These are phyloP conservation scores for Acleris cristana DNA, from an alignment of 2,888 invertebrate genomes.

Conservation along the genomic window DNA sequence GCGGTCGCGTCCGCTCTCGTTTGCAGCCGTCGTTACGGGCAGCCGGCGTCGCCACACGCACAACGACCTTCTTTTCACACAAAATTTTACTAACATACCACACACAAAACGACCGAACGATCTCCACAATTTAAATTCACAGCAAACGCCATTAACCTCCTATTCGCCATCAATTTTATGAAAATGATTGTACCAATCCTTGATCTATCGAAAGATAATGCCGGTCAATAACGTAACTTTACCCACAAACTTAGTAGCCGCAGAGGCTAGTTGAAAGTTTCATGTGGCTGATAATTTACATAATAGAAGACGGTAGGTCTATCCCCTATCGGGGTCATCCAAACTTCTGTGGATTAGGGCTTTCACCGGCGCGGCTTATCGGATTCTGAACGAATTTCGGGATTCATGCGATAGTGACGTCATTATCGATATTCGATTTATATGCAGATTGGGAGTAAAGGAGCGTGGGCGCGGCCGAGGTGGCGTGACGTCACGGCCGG, in stretches of 20 bases:
- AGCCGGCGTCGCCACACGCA: slow-evolving; percentile 64
- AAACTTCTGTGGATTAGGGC: slow-evolving; percentile 81
- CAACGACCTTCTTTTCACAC: slow-evolving; percentile 65
- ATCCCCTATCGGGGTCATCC: slow-evolving; percentile 80
- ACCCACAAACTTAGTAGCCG: slow-evolving; percentile 72
- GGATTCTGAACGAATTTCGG: slow-evolving; percentile 81
- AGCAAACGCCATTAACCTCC: slow-evolving; percentile 49
- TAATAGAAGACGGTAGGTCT: slow-evolving; percentile 81
- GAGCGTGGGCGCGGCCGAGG: slow-evolving; percentile 54
- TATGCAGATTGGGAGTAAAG: slow-evolving; percentile 81
- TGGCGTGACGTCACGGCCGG: slow-evolving; percentile 58
- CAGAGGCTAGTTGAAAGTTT: slow-evolving; percentile 75
- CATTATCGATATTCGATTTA: slow-evolving; percentile 84
- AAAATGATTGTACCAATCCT: slow-evolving; percentile 46
- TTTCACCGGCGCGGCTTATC: slow-evolving; percentile 79
- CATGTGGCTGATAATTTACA: slow-evolving; percentile 81
- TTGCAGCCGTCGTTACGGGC: slow-evolving; percentile 65
- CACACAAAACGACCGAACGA: slow-evolving; percentile 5
- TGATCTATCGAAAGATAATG: slow-evolving; percentile 66
- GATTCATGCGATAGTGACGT: slow-evolving; percentile 78
- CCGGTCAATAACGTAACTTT: slow-evolving; percentile 76
- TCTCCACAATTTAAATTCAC: slow-evolving; percentile 40
- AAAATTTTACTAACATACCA: slow-evolving; percentile 49
- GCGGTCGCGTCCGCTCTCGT: slow-evolving; percentile 64
- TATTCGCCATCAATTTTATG: slow-evolving; percentile 41